Percentiles rank a stretch among this genome's conserved stretches.
phyloP scores from a whole-genome alignment of 2,888 invertebrate genomes.

The Eudemis profundana region DNA sequence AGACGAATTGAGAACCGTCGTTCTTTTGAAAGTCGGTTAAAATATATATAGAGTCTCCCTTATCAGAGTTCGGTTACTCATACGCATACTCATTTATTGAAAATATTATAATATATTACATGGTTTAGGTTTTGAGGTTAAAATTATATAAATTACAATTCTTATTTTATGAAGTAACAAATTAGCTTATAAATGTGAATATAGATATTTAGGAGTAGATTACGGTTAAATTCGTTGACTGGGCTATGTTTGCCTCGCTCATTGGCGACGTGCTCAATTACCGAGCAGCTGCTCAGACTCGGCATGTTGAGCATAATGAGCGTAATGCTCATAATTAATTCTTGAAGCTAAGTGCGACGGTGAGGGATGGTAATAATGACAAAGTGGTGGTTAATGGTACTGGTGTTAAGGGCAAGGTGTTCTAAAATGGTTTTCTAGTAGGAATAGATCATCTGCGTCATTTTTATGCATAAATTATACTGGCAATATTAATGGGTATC shows the following conservation, averaged over 20 bases:
- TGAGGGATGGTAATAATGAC: conserved; percentile 27
- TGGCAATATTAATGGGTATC: too few relatives aligned
- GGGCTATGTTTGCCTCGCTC: conserved; percentile 10
- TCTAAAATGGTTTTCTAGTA: conserved; percentile 6
- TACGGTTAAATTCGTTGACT: conserved; percentile 13
- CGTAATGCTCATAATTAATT: conserved; percentile 28
- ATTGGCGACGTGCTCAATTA: conserved; percentile 29
- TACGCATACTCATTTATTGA: too few relatives aligned
- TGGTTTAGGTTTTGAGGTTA: too few relatives aligned
- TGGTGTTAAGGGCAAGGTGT: conserved; percentile 18
- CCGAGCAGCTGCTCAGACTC: conserved; percentile 20
- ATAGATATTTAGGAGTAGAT: too few relatives aligned
- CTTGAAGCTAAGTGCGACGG: not conserved
- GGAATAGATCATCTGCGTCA: conserved; percentile 15
- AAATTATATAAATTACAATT: too few relatives aligned
- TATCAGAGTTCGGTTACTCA: too few relatives aligned
- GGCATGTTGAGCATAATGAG: conserved; percentile 12
- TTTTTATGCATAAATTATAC: not conserved
- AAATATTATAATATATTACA: too few relatives aligned
- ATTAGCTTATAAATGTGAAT: too few relatives aligned
- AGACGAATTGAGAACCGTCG: too few relatives aligned
- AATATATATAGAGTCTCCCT: too few relatives aligned
- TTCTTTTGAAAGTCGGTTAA: too few relatives aligned
- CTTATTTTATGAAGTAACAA: too few relatives aligned
- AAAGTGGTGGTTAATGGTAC: conserved; percentile 17